Base-by-base conservation (phyloP, 1,140 invertebrate species). In the Matsumurasca onukii region DNA sequence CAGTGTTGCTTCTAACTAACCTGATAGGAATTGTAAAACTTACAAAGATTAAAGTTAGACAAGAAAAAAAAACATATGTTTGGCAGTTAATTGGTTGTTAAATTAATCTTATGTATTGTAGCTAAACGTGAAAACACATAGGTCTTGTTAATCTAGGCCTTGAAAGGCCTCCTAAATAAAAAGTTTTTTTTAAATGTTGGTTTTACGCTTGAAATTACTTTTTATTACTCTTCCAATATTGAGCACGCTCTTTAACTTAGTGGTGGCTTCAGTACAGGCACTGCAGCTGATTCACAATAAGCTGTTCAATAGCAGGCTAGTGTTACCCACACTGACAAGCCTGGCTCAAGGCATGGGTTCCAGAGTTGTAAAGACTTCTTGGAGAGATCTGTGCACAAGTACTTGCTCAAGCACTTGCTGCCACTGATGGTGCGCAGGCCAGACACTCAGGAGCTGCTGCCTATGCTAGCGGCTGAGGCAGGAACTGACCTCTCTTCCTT, bases 391-490 rank as follows among this genome's bases (percentile, higher is more conserved):
- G 45, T 31, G 12, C 24, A 20, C 1, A 67, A 67, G 20, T 52
- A 70, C 64, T 20, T 70, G 2, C 39, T 66, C 22, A 70, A 70
- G 63, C 29, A 70, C 39, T 29, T 70, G 17, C 51, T 70, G n/a
- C 69, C 63, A 13, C 52, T 51, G 17, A 52, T 66, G 12, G 12
- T 66, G 1, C 1, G 59, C 31, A 59, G 45, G 31, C 69, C 48
- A 17, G 12, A 57, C 20, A n/a, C 57, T 20, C 24, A 67, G n/a
- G 45, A 64, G 24, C 65, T 71, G 17, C 51, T 71, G 49, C 31
- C 20, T 31, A 34, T 61, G 29, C 61, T 71, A n/a, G 62, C 67
- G 5, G 68, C 63, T 34, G 22, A 49, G 45, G 17, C 63, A 13
- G 61, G 64, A 29, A 71, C 55, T 49, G 45, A 66, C 15, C 57